These are phyloP conservation scores for Ailuropoda melanoleuca DNA, from an alignment of 2,113 vertebrate species.

Conservation along the genomic window DNA sequence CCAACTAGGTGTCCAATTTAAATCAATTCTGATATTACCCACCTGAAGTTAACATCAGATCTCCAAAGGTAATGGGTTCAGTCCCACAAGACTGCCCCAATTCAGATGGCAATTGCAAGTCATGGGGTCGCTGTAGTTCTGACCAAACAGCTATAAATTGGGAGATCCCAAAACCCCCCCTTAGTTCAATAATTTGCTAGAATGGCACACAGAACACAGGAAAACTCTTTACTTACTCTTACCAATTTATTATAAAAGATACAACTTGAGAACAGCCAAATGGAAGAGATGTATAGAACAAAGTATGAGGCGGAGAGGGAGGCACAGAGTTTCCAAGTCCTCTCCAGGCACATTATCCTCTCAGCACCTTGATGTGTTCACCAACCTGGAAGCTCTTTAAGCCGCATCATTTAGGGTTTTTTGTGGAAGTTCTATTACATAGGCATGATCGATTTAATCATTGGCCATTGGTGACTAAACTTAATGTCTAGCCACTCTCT, in stretches of 20 bases:
- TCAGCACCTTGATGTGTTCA: neutral
- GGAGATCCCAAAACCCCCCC: neutral
- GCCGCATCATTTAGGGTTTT: neutral
- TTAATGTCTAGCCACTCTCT: neutral
- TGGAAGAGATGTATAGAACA: neutral
- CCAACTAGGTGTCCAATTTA: neutral
- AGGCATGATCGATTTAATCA: neutral
- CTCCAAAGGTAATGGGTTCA: neutral
- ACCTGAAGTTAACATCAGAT: neutral
- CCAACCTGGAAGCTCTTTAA: neutral
- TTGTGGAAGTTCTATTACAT: neutral
- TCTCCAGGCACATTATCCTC: neutral
- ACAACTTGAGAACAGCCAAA: neutral
- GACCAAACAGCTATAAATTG: neutral
- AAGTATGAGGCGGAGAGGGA: neutral
- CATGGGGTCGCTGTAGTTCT: neutral
- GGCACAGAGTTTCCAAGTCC: neutral
- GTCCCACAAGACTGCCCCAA: neutral
- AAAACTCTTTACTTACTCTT: neutral
- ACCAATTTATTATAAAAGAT: neutral
- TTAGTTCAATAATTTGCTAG: neutral
- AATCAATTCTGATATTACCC: neutral
- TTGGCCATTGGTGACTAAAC: neutral
- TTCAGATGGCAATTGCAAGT: neutral
- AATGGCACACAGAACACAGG: neutral